Percentiles rank a stretch among this genome's conserved stretches.
phyloP scores from a whole-genome alignment of 2,797 vertebrate species.

The Peromyscus attwateri region DNA sequence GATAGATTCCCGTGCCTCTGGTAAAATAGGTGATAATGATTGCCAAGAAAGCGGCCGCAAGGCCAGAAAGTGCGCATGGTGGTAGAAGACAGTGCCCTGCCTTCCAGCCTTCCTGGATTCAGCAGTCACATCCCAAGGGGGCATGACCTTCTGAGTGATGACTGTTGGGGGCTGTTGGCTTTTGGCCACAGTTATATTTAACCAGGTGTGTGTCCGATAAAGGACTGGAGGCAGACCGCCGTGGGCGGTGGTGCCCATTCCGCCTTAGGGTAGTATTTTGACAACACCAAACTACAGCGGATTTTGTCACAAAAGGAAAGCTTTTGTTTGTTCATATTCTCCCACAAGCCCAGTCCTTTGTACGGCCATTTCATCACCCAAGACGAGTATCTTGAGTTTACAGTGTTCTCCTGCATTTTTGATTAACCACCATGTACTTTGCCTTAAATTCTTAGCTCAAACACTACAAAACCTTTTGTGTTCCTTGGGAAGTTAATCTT shows the following conservation, averaged over 20 bases:
- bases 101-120: neutral
- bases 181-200: neutral
- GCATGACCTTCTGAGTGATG: neutral
- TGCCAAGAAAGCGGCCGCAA: neutral
- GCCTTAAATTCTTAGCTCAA: slow-evolving; percentile 23
- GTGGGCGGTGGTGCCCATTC: neutral
- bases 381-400: neutral
- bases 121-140: neutral
- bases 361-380: neutral
- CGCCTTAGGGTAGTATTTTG: slow-evolving; percentile 48
- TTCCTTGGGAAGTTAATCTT: neutral
- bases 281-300: slow-evolving; percentile 22
- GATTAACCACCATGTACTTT: neutral
- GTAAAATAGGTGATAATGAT: neutral
- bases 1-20: neutral
- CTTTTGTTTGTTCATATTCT: slow-evolving; percentile 58
- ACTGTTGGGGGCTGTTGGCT: too few relatives aligned
- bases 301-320: neutral
- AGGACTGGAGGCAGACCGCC: neutral
- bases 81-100: neutral
- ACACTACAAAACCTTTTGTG: neutral
- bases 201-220: neutral
- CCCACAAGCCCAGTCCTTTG: neutral
- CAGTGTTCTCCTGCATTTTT: neutral
- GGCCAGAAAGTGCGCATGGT: neutral